Conservation (phyloP, 2,888 invertebrate genomes). For the Ichneumon xanthorius region DNA sequence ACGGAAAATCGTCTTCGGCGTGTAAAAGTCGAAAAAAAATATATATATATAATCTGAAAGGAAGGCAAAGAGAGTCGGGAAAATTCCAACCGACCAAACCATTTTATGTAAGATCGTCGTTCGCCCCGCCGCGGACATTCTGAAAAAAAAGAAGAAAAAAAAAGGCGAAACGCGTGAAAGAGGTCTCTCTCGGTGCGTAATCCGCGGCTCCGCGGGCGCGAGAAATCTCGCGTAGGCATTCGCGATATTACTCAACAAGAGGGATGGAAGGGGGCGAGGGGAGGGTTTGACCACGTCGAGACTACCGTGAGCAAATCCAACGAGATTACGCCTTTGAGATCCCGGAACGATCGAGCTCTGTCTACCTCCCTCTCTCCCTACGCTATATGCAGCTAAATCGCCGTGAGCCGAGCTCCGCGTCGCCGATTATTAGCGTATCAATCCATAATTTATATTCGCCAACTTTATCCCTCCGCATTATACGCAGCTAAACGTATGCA, state of each 20-base stretch:
- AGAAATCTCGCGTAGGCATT: conserved; percentile 55
- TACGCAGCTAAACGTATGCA: conserved; percentile 22
- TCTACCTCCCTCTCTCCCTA: conserved; percentile 5
- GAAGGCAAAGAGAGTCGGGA: conserved; percentile 7
- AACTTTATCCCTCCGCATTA: conserved; percentile 37
- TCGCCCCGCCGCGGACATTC: conserved; percentile 8
- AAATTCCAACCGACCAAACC: conserved; percentile 39
- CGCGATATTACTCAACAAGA: conserved; percentile 54
- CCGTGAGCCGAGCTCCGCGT: conserved; percentile 24
- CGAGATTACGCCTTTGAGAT: conserved; percentile 55
- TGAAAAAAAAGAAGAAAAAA: neutral
- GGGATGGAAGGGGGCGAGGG: conserved; percentile 19
- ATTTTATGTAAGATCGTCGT: conserved; percentile 57
- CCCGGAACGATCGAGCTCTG: conserved; percentile 43
- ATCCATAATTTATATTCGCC: conserved; percentile 53
- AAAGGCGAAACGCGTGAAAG: conserved; percentile 5
- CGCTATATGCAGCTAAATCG: conserved; percentile 25
- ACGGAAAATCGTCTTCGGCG: neutral
- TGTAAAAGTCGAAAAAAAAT: neutral
- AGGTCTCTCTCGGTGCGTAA: conserved; percentile 36
- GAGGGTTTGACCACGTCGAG: conserved; percentile 4
- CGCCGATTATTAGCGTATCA: conserved; percentile 52
- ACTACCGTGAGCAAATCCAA: conserved; percentile 35
- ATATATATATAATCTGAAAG: neutral
- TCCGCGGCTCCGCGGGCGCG: conserved; percentile 42